These are phyloP conservation scores for Cirrhinus mrigala DNA, from an alignment of 2,797 vertebrate species.

Conservation along the genomic window DNA sequence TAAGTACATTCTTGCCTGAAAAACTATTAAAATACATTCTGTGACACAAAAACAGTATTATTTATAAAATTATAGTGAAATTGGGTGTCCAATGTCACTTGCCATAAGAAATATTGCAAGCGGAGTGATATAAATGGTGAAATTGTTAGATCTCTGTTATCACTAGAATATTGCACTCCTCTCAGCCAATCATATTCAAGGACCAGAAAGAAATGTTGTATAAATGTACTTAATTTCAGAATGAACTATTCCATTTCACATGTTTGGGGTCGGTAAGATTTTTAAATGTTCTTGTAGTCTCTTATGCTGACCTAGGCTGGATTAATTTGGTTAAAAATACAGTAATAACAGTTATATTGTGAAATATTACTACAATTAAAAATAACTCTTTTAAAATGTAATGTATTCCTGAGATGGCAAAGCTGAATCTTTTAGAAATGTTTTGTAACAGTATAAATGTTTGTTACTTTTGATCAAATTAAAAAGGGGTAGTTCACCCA, in stretches of 20 bases:
- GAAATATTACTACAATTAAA: not conserved
- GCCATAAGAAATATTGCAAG: too few relatives aligned
- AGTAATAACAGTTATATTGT: not conserved
- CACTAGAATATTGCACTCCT: too few relatives aligned
- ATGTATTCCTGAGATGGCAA: not conserved
- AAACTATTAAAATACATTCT: too few relatives aligned
- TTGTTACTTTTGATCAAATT: not conserved
- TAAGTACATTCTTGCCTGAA: too few relatives aligned
- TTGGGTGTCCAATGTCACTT: too few relatives aligned
- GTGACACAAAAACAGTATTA: too few relatives aligned
- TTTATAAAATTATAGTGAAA: too few relatives aligned
- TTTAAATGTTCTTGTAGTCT: not conserved
- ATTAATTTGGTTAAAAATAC: not conserved
- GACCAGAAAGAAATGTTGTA: too few relatives aligned
- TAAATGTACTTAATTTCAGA: not conserved
- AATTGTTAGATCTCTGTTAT: too few relatives aligned
- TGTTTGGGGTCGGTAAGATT: not conserved
- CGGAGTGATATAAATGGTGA: too few relatives aligned
- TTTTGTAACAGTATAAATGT: not conserved
- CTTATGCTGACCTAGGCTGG: not conserved
- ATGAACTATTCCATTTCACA: not conserved
- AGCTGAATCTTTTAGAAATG: not conserved
- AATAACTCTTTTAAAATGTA: not conserved
- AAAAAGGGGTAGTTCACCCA: not conserved
- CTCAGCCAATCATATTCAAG: too few relatives aligned